Conservation (phyloP, 2,797 vertebrate genomes). For the Carduelis carduelis region DNA sequence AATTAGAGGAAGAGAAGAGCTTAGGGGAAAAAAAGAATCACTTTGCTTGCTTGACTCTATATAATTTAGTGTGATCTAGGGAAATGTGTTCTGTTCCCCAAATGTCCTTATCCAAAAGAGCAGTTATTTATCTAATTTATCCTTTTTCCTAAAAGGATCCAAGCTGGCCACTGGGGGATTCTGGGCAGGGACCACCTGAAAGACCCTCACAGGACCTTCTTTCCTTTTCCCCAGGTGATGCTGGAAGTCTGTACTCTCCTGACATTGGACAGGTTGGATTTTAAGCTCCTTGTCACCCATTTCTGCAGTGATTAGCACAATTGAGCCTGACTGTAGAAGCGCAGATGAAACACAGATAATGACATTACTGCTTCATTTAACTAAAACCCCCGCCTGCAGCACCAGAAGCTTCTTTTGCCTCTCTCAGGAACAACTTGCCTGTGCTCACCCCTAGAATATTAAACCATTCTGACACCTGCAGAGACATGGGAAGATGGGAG, state of each 20-base stretch:
- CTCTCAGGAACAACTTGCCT: background rate
- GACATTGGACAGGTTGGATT: background rate
- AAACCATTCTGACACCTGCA: background rate
- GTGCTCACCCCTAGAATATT: background rate
- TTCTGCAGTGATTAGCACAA: background rate
- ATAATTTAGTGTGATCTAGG: background rate
- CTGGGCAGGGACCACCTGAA: background rate
- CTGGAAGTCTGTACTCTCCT: background rate
- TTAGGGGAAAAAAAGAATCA: conserved; percentile 39
- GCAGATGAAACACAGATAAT: background rate
- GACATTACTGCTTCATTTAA: background rate
- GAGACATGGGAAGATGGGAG: background rate
- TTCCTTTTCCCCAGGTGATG: background rate
- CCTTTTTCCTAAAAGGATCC: background rate
- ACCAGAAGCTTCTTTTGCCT: background rate
- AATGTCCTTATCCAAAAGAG: background rate
- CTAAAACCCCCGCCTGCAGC: background rate
- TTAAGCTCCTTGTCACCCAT: background rate
- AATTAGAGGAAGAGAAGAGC: conserved; percentile 52
- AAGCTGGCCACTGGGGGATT: background rate
- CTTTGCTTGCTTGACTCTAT: conserved; percentile 24
- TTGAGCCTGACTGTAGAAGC: background rate
- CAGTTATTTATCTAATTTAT: background rate
- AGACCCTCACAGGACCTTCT: background rate
- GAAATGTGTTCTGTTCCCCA: background rate